phyloP scores from a whole-genome alignment of 2,888 invertebrate species.

The Hypomecis punctinalis region DNA sequence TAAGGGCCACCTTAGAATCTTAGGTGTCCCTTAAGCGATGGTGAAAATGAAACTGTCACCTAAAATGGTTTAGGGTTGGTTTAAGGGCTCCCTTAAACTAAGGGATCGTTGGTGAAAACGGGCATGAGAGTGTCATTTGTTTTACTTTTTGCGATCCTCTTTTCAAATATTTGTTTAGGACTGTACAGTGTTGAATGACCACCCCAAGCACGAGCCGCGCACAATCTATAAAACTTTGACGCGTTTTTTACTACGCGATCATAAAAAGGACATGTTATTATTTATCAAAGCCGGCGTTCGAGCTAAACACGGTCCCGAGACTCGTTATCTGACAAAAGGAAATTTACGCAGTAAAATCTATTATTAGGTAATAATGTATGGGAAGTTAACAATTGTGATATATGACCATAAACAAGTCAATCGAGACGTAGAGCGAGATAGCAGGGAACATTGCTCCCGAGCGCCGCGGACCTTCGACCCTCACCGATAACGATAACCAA shows the following conservation, averaged over 20 bases:
- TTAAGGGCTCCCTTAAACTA: too few species aligned
- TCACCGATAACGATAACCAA: conserved; percentile 57
- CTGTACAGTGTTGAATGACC: conserved; percentile 48
- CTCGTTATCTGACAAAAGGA: conserved; percentile 52
- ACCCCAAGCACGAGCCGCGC: conserved; percentile 36
- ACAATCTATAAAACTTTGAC: conserved; percentile 43
- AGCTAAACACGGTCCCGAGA: conserved; percentile 36
- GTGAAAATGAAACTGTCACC: too few species aligned
- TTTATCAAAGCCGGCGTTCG: conserved; percentile 36
- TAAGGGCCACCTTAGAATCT: too few species aligned
- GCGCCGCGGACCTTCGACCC: conserved; percentile 68
- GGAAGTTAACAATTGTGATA: conserved; percentile 67
- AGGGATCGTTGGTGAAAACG: too few species aligned
- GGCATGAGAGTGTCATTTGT: conserved; percentile 22
- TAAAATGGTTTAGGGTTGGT: too few species aligned
- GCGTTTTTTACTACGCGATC: conserved; percentile 37
- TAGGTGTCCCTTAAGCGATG: too few species aligned
- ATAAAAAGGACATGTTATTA: conserved; percentile 42
- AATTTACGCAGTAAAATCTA: conserved; percentile 68
- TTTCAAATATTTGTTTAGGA: conserved; percentile 51
- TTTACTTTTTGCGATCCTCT: conserved; percentile 42
- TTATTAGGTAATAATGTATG: conserved; percentile 68
- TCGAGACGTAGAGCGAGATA: conserved; percentile 68
- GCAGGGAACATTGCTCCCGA: conserved; percentile 72
- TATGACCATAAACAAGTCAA: conserved; percentile 75